Base-by-base conservation (phyloP, 2,797 vertebrate genomes). In the Ctenopoma multispine region DNA sequence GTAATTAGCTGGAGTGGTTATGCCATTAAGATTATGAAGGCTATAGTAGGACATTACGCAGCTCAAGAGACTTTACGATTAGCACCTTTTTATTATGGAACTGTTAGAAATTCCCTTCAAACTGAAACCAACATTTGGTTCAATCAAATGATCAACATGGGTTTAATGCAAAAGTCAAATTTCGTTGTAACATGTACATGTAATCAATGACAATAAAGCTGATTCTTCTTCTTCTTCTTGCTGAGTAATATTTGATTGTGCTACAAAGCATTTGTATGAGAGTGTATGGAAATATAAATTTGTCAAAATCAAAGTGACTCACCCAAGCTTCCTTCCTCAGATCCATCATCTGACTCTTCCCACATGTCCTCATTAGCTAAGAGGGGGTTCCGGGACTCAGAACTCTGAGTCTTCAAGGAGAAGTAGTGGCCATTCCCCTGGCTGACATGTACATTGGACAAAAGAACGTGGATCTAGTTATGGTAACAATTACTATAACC, bases 361-460 rank as follows among this genome's bases (percentile, higher is more conserved):
- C 97, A 99, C 75, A 95, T 95, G 83, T 96, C 95, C 84, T 96
- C 96, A 41, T 92, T 95, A 68, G 95, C 94, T 80, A 99, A 90
- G 66, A 99, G 89, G 12, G 96, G 96, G 72, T 98, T 98, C 69
- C 83, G 95, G 41, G 95, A 96, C 75, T 99, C 97, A 75, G 87
- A 86, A 43, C 84, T 95, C 23, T 92, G 81, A 58, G 92, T 92
- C 87, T 95, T 96, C 89, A 96, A 90, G 5, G 97, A 96, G 88
- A 98, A 99, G 40, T 94, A 98, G 64, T 98, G 96, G 46, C 98
- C 98, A 54, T 99, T 96, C 0, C 98, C 98, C 84, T 95, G 95
- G 89, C 98, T 99, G 88, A 64, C 10, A 56, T 21, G 20, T 40
- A 65, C 14, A 57, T 38, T 8, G n/a, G 24, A 79, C 43, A 86